Base-by-base conservation (phyloP, 2,888 invertebrate genomes). In the Macrosiphum euphorbiae region DNA sequence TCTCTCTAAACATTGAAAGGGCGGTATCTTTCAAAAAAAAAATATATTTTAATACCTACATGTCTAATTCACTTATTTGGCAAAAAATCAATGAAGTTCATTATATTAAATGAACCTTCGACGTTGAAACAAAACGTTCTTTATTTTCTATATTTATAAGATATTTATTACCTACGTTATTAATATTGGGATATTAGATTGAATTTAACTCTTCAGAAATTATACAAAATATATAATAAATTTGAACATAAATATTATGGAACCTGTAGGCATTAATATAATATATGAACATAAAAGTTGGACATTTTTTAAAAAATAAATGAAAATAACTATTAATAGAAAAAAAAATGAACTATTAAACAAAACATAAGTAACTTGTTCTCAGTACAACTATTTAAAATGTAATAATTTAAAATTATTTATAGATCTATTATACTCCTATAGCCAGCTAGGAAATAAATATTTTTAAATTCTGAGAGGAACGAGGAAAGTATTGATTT, bases 21-120 rank as follows among this genome's bases (percentile, higher is more conserved):
- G 91, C 91, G 91, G 58, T 61, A 87, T 86, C 47, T 47, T 87
- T 92, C 4, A 35, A 58, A 16, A 55, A 28, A 35, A 61, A 92
- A 52, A 90, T n/a, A 87, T 92, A 47, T 61, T 47, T 86, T 92
- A 35, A 87, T 35, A 16, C 52, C 52, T 52, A 61, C 52, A 35
- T 13, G 16, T 61, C 91, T 86, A 26, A 8, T 92, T 87, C 58
- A 50, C 61, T 61, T 92, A 86, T 87, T 92, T 92, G 91, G 91
- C 91, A 92, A 61, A 61, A 86, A 92, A 92, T 92, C 91, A 92
- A 92, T 92, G 61, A 47, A 47, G 44, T 92, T 58, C 11, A 28
- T 91, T 86, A 28, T 44, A 91, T 58, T 47, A 86, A 86, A 91
- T 47, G 4, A 44, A 44, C 44, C 50, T 86, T 86, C n/a, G 4